phyloP scores from a whole-genome alignment of 2,888 invertebrate genomes.

The Mechanitis mazaeus region DNA sequence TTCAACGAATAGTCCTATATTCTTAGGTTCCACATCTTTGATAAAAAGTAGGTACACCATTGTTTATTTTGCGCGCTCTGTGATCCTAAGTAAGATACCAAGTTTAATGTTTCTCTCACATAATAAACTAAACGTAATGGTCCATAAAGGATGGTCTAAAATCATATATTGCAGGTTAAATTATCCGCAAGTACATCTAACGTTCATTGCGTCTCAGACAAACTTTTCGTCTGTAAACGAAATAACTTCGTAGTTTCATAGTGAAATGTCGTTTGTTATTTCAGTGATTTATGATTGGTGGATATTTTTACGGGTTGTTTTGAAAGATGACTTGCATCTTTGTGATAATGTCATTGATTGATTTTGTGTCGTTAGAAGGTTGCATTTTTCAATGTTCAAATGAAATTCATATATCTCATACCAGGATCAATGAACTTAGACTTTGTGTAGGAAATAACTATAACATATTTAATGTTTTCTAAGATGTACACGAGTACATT shows the following conservation, averaged over 20 bases:
- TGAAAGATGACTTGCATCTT: constrained; percentile 31
- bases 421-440: background rate
- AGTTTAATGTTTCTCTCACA: constrained; percentile 24
- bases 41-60: background rate
- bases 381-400: constrained; percentile 3
- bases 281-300: constrained; percentile 49
- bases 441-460: no score
- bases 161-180: constrained; percentile 33
- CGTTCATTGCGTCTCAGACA: constrained; percentile 30
- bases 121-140: constrained; percentile 29
- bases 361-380: constrained; percentile 17
- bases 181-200: constrained; percentile 27
- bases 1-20: no score
- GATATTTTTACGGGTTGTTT: constrained; percentile 51
- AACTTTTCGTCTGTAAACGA: constrained; percentile 38
- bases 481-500: no score
- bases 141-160: constrained; percentile 30
- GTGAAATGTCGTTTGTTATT: constrained; percentile 56
- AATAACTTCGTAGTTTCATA: constrained; percentile 50
- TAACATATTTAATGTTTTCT: no score
- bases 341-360: constrained; percentile 26
- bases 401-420: background rate
- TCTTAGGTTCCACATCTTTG: no score
- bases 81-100: constrained; percentile 6
- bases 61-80: background rate